Evolutionary conservation across 2,113 vertebrate species (phyloP), one percentile per base, ranked within the genome.

Genomic region (Columba livia): DNA sequence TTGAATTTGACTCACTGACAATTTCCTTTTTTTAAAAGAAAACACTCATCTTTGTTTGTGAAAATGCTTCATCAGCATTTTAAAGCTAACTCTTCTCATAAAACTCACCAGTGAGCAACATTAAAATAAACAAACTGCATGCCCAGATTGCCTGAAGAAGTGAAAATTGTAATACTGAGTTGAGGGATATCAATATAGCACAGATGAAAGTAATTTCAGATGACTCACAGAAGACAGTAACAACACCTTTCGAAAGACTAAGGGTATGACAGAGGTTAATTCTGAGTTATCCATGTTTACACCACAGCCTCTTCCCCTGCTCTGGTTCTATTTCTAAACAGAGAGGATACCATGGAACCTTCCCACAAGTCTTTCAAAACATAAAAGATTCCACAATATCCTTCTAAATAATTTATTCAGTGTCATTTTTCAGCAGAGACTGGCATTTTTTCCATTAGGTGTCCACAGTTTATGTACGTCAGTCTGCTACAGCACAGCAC

Each of bases 131-230:
- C 38, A 32, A 70, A 75, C 31, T 13, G 36, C 21, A 21, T 1
- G 42, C 32, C 70, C 62, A 75, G 28, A 47, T 47, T 66, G 64
- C 70, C 14, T 6, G 10, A 51, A 54, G 66, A 71, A 57, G 24
- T 5, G 44, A 54, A 58, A 82, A 75, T 0, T 12, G 6, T 44
- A 32, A 51, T 4, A 28, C 1, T 7, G 50, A 79, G 5, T 11
- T 25, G 23, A 73, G 12, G 16, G 47, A 66, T 50, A 89, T 77
- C 36, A 77, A 15, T 10, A 64, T 3, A 51, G 83, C 83, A 25
- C 24, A 50, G 79, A 21, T 32, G 34, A 40, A 54, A 91, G 72
- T 12, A 12, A 80, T 51, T 90, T 71, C 65, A 80, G 67, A 28
- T 73, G 29, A 24, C 51, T 80, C 34, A 13, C n/a, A 38, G 26